Conservation (phyloP, 2,113 vertebrate genomes). For the Pteruthius melanotis region DNA sequence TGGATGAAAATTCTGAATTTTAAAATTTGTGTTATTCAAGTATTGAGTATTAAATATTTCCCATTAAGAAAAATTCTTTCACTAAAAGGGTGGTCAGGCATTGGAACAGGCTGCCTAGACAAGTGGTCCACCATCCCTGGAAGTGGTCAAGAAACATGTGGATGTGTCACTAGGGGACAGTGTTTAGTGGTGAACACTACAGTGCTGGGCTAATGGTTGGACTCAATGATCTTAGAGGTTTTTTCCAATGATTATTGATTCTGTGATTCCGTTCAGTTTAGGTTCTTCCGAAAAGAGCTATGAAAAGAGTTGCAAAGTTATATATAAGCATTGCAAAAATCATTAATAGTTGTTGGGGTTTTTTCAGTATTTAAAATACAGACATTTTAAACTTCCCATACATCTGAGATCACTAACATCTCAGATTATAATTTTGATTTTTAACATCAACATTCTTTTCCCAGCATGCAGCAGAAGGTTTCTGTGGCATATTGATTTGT, state of each 20-base stretch:
- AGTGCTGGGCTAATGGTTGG: background rate
- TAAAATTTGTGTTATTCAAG: background rate
- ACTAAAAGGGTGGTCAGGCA: background rate
- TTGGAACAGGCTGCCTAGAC: background rate
- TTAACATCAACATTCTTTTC: background rate
- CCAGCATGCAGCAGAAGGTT: background rate
- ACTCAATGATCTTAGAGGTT: background rate
- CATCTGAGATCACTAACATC: background rate
- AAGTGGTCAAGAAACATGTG: background rate
- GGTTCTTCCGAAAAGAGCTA: background rate
- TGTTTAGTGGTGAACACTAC: background rate
- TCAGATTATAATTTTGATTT: background rate
- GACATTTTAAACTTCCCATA: background rate
- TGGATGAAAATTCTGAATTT: background rate
- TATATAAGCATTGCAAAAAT: background rate
- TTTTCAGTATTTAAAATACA: background rate
- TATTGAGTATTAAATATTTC: background rate
- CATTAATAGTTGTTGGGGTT: accelerated
- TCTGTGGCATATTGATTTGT: background rate
- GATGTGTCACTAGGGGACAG: background rate
- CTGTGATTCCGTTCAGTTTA: background rate
- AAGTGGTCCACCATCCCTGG: background rate
- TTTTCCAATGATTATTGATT: background rate
- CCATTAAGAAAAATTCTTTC: background rate
- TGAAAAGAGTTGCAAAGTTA: too few relatives aligned